phyloP scores from a whole-genome alignment of 64 coral and sea anemone genomes.

The Porites australiensis region DNA sequence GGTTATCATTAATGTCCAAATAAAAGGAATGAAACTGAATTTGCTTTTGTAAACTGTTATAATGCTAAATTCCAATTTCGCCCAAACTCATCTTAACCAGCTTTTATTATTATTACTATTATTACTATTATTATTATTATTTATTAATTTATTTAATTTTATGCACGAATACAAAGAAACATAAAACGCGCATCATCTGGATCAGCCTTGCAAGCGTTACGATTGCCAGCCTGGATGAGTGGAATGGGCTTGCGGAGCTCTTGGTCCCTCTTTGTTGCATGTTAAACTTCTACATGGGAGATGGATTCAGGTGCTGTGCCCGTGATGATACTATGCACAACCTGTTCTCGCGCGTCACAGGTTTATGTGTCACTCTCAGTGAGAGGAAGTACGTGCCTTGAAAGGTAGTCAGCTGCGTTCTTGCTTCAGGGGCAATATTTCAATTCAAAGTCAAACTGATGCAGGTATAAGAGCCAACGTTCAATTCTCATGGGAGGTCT shows the following conservation, averaged over 20 bases:
- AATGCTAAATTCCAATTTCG: no score
- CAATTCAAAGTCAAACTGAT: conserved; percentile 31
- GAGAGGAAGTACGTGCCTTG: conserved; percentile 6
- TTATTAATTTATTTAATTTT: no score
- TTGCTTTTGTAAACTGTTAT: no score
- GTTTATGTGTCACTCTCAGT: background rate
- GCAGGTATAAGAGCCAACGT: conserved; percentile 38
- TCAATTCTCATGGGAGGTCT: conserved; percentile 34
- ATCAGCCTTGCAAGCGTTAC: background rate
- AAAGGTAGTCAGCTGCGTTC: conserved; percentile 48
- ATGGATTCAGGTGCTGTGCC: background rate
- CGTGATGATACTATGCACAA: background rate
- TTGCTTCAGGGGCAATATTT: background rate
- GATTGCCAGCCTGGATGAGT: background rate
- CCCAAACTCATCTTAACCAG: no score
- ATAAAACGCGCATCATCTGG: no score
- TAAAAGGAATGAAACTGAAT: no score
- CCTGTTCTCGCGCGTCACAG: background rate
- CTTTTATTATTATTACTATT: no score
- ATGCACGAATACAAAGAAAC: no score
- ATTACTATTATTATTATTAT: no score
- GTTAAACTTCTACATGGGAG: background rate
- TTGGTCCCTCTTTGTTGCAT: background rate
- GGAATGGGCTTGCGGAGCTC: background rate
- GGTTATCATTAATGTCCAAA: no score